Conservation (phyloP, 2,888 invertebrate genomes). For the Melanchra persicariae region DNA sequence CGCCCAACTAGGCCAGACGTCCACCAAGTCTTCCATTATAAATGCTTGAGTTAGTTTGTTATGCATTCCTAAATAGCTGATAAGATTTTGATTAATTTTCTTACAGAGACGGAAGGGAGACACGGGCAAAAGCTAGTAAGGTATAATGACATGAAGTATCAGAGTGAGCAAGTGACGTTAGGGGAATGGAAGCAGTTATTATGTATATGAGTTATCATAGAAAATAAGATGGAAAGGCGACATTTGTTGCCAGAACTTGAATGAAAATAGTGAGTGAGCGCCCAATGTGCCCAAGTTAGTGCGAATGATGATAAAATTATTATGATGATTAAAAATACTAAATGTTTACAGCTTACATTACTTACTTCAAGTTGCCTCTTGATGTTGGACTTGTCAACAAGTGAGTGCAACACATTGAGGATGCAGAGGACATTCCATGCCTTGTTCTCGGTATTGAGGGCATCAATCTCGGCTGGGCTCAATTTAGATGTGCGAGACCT, state of each 20-base stretch:
- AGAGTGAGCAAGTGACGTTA: no score
- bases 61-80: no score
- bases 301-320: slow-evolving; percentile 12
- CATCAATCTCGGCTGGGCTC: slow-evolving; percentile 94
- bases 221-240: background rate
- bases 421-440: slow-evolving; percentile 99
- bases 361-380: slow-evolving; percentile 98
- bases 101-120: no score
- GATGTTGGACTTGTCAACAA: slow-evolving; percentile 99
- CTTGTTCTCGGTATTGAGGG: slow-evolving; percentile 95
- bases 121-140: no score
- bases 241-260: background rate
- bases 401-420: slow-evolving; percentile 98
- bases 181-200: background rate
- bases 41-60: no score
- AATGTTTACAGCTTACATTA: slow-evolving; percentile 55
- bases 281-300: slow-evolving; percentile 16
- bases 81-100: no score
- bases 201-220: background rate
- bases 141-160: background rate
- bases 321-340: slow-evolving; percentile 39
- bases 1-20: no score
- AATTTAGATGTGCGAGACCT: slow-evolving; percentile 93
- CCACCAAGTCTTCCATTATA: no score
- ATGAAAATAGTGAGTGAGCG: background rate